Evolutionary conservation across 2,113 vertebrate species (phyloP).

Genomic region (Phalacrocorax aristotelis): DNA sequence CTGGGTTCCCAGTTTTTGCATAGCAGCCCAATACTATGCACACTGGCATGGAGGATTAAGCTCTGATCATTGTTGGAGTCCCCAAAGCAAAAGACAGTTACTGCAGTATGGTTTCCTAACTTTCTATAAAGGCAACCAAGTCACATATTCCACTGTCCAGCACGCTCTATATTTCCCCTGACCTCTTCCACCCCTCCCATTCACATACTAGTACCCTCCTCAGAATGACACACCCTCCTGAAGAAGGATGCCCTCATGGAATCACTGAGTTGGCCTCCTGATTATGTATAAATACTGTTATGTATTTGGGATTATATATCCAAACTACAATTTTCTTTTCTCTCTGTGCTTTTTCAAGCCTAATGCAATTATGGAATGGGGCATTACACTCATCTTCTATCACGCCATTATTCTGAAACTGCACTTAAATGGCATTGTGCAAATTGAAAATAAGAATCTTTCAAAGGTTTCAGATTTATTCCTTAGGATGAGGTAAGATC

Average conservation of each 20-base stretch:
- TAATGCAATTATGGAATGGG: background rate
- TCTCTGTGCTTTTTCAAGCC: background rate
- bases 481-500: fast-evolving
- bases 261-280: background rate
- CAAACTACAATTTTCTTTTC: background rate
- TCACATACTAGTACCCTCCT: background rate
- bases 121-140: background rate
- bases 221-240: background rate
- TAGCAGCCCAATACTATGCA: background rate
- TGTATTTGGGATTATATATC: background rate
- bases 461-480: background rate
- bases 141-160: background rate
- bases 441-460: background rate
- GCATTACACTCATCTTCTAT: background rate
- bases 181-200: background rate
- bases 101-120: background rate
- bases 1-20: background rate
- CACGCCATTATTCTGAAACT: background rate
- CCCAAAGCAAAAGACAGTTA: background rate
- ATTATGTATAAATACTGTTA: background rate
- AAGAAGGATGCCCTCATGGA: background rate
- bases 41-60: background rate
- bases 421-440: background rate
- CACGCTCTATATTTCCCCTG: background rate
- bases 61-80: background rate